Conservation (phyloP, 1,140 invertebrate species). For the Trachymyrmex septentrionalis region DNA sequence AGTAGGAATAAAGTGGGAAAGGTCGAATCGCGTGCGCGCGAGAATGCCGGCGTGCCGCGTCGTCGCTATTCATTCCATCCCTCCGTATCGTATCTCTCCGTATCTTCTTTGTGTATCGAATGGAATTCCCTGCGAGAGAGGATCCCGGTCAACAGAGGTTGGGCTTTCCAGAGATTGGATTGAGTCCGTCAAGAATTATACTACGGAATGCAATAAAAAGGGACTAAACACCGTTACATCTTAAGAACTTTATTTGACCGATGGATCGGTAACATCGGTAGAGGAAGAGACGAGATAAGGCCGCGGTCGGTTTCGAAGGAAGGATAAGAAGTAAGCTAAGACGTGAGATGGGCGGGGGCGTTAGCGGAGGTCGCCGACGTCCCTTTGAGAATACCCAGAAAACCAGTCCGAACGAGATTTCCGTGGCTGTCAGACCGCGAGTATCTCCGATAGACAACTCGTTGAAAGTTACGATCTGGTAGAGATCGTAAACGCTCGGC, state of each 20-base stretch:
- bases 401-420: constrained; percentile 72
- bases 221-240: constrained; percentile 11
- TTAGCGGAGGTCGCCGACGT: constrained; percentile 10
- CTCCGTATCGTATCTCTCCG: background rate
- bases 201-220: constrained; percentile 45
- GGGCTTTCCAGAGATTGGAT: constrained; percentile 32
- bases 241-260: constrained; percentile 54
- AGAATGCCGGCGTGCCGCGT: background rate
- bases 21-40: constrained; percentile 24
- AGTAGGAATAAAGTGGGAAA: constrained; percentile 54
- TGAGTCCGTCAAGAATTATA: constrained; percentile 25
- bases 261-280: background rate
- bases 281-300: constrained; percentile 34
- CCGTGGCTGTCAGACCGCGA: constrained; percentile 7
- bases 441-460: constrained; percentile 50
- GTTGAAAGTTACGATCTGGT: constrained; percentile 52
- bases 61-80: constrained; percentile 34
- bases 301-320: background rate
- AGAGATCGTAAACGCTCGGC: constrained; percentile 14
- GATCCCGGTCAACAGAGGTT: background rate
- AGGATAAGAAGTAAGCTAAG: constrained; percentile 36
- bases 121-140: constrained; percentile 32
- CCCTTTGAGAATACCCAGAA: constrained; percentile 69
- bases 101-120: constrained; percentile 12
- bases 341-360: background rate